Percentiles rank a stretch among this genome's conserved stretches.
Evolutionary conservation across 1,140 invertebrate genomes (phyloP).

Genomic region (Calycopis cecrops): DNA sequence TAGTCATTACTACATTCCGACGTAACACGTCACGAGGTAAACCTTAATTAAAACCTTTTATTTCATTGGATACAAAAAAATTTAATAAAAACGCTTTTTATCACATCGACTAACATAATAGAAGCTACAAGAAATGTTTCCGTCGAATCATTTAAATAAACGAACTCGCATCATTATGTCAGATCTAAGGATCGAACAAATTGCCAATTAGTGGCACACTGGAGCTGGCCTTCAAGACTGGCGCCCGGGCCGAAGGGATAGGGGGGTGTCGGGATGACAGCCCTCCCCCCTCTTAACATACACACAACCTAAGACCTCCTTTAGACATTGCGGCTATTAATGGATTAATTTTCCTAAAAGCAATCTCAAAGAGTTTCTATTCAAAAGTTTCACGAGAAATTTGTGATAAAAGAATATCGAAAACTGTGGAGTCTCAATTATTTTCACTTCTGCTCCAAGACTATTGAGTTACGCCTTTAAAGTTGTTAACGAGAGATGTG

Average conservation of each 20-base stretch:
- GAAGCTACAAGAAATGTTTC: slow-evolving; percentile 38
- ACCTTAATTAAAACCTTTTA: too few relatives aligned
- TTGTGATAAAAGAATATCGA: slow-evolving; percentile 51
- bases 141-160: slow-evolving; percentile 74
- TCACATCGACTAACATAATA: slow-evolving; percentile 11
- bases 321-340: slow-evolving; percentile 52
- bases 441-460: background rate
- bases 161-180: slow-evolving; percentile 72
- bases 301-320: slow-evolving; percentile 27
- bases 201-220: slow-evolving; percentile 65
- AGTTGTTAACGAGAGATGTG: background rate
- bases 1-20: background rate
- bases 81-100: background rate
- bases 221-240: slow-evolving; percentile 38
- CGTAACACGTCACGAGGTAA: too few relatives aligned
- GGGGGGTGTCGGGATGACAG: slow-evolving; percentile 28
- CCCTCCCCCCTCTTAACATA: slow-evolving; percentile 18
- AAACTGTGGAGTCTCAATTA: slow-evolving; percentile 32
- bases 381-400: slow-evolving; percentile 66
- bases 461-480: background rate
- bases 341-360: slow-evolving; percentile 72
- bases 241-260: slow-evolving; percentile 27
- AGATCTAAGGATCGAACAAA: slow-evolving; percentile 73
- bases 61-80: too few relatives aligned
- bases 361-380: slow-evolving; percentile 67